Evolutionary conservation across 2,113 vertebrate genomes (phyloP), one percentile per base, ranked within the genome.

Genomic region (Antechinus flavipes): DNA sequence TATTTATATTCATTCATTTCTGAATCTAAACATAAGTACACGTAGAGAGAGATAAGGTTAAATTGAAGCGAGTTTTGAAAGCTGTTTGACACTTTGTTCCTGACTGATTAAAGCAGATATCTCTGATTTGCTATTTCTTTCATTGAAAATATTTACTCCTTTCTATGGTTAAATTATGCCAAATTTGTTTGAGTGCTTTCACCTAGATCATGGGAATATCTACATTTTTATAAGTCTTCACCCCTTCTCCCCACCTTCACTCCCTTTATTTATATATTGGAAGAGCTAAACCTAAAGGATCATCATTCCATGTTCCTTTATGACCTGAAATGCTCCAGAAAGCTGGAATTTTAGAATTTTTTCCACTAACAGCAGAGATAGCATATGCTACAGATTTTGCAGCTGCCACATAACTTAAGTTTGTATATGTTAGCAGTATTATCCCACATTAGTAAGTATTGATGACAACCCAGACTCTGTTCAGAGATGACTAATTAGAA

Each of bases 291-390:
- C 49, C 49, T 49, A 49, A 49, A 95, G 54, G n/a, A 47, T 94
- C 19, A 47, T 94, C 6, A 42, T 92, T 89, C 91, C 25, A 52
- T 93, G 42, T 50, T 93, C 95, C 90, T 84, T 8, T 93, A 89
- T 89, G 68, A 3, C 27, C 93, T 95, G 94, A 27, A 52, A 8
- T 94, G 47, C 61, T 96, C 95, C 68, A 52, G 90, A 92, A 90
- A 95, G 46, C 56, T 95, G n/a, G 49, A 90, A 94, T 25, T 2
- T 94, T 84, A 92, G 52, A 54, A 92, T 95, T 96, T 94, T 96
- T 35, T 54, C 4, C 4, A 90, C 25, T 93, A 93, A 47, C 94
- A 22, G 9, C 54, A 91, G 89, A 93, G 68, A n/a, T n/a, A 19
- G 68, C 35, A 76, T n/a, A n/a, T 76, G 30, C 14, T n/a, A 76